Conservation (phyloP, 1,140 invertebrate species). For the Drosophila cardini region DNA sequence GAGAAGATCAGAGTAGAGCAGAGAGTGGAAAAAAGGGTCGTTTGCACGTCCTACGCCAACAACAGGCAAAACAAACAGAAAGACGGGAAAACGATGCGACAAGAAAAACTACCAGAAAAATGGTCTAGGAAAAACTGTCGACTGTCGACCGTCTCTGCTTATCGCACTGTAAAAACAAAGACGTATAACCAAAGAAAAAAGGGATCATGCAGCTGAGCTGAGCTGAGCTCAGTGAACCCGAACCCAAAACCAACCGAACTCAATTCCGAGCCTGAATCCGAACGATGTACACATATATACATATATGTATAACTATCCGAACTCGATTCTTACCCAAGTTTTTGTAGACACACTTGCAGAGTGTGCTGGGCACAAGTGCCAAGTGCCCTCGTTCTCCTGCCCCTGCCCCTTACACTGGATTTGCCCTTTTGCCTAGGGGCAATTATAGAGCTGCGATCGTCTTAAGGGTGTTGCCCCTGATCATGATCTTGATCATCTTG, state of each 20-base stretch:
- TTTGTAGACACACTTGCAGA: slow-evolving; percentile 72
- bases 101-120: slow-evolving; percentile 30
- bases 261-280: slow-evolving; percentile 1
- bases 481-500: slow-evolving; percentile 29
- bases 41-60: slow-evolving; percentile 71
- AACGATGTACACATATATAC: not conserved
- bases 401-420: not conserved
- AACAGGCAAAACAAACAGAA: slow-evolving; percentile 67
- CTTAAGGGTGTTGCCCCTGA: slow-evolving; percentile 48
- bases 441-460: slow-evolving; percentile 45
- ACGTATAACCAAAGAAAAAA: slow-evolving; percentile 49
- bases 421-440: slow-evolving; percentile 6
- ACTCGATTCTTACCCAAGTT: not conserved
- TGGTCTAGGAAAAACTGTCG: slow-evolving; percentile 47
- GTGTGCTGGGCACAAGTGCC: slow-evolving; percentile 78
- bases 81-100: slow-evolving; percentile 37
- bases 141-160: slow-evolving; percentile 43
- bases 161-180: slow-evolving; percentile 78
- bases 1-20: slow-evolving; percentile 1
- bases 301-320: not conserved
- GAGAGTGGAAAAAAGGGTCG: slow-evolving; percentile 63
- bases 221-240: slow-evolving; percentile 62
- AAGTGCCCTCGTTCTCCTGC: slow-evolving; percentile 8
- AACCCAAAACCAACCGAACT: slow-evolving; percentile 54
- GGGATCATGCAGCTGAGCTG: slow-evolving; percentile 65